Conservation (phyloP, 2,113 vertebrate genomes). For the Rhadina sibilatrix region DNA sequence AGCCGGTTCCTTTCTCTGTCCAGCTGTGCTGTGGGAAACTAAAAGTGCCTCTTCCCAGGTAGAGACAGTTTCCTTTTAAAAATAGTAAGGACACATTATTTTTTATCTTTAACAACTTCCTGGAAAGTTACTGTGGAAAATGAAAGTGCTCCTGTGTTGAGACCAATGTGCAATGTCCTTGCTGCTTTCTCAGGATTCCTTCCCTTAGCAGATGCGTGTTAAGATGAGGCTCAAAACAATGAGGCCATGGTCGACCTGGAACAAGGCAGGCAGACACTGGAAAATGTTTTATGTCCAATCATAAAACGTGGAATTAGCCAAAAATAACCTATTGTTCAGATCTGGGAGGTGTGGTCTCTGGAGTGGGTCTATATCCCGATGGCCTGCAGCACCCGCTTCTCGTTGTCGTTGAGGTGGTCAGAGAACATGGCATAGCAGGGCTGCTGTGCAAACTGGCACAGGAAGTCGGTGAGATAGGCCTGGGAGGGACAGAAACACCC, state of each 20-base stretch:
- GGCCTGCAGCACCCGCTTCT: constrained; percentile 90
- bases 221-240: constrained; percentile 33
- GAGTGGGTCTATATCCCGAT: constrained; percentile 82
- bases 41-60: constrained; percentile 31
- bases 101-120: constrained; percentile 38
- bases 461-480: constrained; percentile 97
- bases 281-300: constrained; percentile 51
- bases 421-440: constrained; percentile 96
- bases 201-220: constrained; percentile 13
- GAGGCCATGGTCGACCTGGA: not conserved
- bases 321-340: not conserved
- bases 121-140: constrained; percentile 59
- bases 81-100: constrained; percentile 49
- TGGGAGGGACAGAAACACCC: constrained; percentile 53
- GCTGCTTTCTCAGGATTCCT: constrained; percentile 17
- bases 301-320: constrained; percentile 58
- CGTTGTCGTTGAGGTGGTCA: constrained; percentile 90
- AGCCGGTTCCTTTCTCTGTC: not conserved
- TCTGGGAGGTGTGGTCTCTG: not conserved
- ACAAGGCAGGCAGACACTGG: constrained; percentile 41
- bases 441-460: constrained; percentile 96
- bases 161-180: constrained; percentile 45
- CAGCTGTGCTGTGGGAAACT: constrained; percentile 5
- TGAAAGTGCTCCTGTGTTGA: constrained; percentile 64
- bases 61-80: constrained; percentile 35